A percentile compares a stretch with the other conserved stretches of the same genome.
phyloP scores from a whole-genome alignment of 2,888 invertebrate species.

The Portevinia maculata region DNA sequence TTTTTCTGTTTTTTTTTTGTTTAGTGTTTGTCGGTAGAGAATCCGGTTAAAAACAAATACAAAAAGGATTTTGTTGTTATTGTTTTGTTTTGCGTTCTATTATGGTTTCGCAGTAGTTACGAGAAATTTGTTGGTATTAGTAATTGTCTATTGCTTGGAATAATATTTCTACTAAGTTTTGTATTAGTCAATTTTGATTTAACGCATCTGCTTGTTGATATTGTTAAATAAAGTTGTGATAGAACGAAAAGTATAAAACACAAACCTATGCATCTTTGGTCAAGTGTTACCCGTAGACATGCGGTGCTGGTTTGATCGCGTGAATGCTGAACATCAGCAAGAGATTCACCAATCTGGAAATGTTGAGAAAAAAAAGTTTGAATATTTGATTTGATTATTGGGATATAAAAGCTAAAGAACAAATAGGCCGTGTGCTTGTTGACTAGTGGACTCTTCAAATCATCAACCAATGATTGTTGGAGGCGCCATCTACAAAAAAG shows the following conservation, averaged over 20 bases:
- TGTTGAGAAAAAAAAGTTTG: constrained; percentile 17
- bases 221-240: constrained; percentile 75
- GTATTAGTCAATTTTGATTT: constrained; percentile 65
- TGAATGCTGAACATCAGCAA: constrained; percentile 78
- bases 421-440: no score
- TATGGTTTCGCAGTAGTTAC: constrained; percentile 61
- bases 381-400: background rate
- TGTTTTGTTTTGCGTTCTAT: constrained; percentile 33
- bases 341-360: constrained; percentile 82
- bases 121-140: constrained; percentile 64
- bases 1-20: constrained; percentile 20
- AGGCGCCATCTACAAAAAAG: no score
- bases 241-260: constrained; percentile 79
- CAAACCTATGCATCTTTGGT: constrained; percentile 83
- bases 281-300: constrained; percentile 80
- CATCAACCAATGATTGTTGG: no score
- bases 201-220: constrained; percentile 75
- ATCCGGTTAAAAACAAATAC: constrained; percentile 47
- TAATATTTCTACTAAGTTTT: constrained; percentile 63
- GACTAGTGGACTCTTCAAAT: no score
- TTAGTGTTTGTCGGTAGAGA: constrained; percentile 22
- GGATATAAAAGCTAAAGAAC: no score
- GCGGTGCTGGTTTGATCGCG: constrained; percentile 81
- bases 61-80: constrained; percentile 30
- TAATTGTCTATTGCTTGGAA: constrained; percentile 70